Evolutionary conservation across 2,888 invertebrate species (phyloP).

Genomic region (Mythimna ferrago): DNA sequence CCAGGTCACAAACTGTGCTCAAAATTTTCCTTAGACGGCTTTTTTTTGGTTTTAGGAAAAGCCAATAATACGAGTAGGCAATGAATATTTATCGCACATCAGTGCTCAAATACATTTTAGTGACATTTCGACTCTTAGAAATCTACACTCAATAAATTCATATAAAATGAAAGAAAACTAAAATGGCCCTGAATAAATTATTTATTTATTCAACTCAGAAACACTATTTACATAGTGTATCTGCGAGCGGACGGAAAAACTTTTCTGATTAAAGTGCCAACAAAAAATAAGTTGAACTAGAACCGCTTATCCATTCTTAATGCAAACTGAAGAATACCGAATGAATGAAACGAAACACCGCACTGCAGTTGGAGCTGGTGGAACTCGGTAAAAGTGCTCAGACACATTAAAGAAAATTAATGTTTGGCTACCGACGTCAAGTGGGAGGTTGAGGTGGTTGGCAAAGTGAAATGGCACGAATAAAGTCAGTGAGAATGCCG

Average conservation of each 20-base stretch:
- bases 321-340: constrained; percentile 84
- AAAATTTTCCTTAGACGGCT: neutral
- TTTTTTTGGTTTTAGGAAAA: neutral
- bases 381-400: constrained; percentile 88
- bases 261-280: constrained; percentile 86
- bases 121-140: constrained; percentile 8
- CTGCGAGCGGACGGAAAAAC: constrained; percentile 73
- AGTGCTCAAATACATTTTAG: constrained; percentile 11
- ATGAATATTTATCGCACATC: constrained; percentile 19
- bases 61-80: neutral
- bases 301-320: constrained; percentile 87
- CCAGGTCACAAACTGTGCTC: neutral
- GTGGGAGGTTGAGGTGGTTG: constrained; percentile 86
- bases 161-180: constrained; percentile 50
- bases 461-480: constrained; percentile 88
- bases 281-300: constrained; percentile 80
- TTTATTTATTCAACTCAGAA: constrained; percentile 72
- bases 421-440: constrained; percentile 89
- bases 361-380: constrained; percentile 86
- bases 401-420: constrained; percentile 91
- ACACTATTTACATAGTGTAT: constrained; percentile 77
- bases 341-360: constrained; percentile 89
- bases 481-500: constrained; percentile 80
- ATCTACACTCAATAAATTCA: constrained; percentile 22
- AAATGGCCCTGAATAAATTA: constrained; percentile 71